Conservation (phyloP, 2,113 vertebrate species). For the Macheiramphus alcinus region DNA sequence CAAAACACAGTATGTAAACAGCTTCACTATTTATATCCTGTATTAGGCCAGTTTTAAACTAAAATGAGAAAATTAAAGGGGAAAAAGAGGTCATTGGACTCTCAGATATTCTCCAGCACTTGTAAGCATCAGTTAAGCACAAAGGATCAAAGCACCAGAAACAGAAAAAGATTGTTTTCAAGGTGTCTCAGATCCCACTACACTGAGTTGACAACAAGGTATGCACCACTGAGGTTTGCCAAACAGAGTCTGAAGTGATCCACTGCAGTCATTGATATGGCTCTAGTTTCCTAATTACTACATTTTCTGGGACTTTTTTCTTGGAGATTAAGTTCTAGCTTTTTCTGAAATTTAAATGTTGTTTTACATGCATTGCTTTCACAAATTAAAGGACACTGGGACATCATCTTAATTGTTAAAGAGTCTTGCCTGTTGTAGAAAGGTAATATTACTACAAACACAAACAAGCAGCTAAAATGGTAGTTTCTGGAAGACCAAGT, state of each 20-base stretch:
- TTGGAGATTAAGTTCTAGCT: neutral
- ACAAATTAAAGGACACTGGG: neutral
- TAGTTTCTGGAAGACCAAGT: neutral
- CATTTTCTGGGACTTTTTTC: neutral
- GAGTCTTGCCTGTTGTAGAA: neutral
- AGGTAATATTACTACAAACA: neutral
- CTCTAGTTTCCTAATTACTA: neutral
- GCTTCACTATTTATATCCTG: neutral
- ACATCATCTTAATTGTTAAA: neutral
- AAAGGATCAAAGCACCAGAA: conserved; percentile 23
- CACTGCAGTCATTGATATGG: neutral
- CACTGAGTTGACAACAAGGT: neutral
- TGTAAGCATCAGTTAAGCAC: neutral
- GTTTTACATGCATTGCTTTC: neutral
- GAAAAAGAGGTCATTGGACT: neutral
- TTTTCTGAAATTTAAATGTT: neutral
- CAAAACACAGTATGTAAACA: neutral
- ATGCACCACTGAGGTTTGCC: neutral
- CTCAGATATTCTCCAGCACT: neutral
- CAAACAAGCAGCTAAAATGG: neutral
- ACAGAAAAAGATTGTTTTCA: neutral
- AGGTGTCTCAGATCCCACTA: neutral
- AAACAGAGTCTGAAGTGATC: neutral
- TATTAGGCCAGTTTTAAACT: neutral
- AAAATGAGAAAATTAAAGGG: conserved; percentile 3